Evolutionary conservation across 2,113 vertebrate species (phyloP), one percentile per base, ranked within the genome.

Genomic region (Pelmatolapia mariae): DNA sequence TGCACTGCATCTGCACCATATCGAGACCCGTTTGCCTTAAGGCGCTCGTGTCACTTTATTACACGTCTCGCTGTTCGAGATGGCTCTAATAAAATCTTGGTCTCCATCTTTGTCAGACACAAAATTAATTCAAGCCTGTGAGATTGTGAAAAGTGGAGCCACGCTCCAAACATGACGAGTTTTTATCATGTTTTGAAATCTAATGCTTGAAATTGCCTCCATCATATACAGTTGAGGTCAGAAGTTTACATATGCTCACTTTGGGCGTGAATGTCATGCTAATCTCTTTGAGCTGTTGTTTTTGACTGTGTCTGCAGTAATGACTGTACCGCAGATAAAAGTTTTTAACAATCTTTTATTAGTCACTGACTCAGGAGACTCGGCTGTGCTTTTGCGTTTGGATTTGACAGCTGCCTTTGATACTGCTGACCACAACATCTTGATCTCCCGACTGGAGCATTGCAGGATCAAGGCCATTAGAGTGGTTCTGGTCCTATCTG

Each of bases 251-350:
- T n/a, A 1, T n/a, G 33, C 61, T 66, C 61, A 13, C 1, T n/a
- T n/a, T 66, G 31, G 61, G 61, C 3, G 10, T 36, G 31, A 36
- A 66, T 1, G 19, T 66, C 61, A n/a, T 66, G 31, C 31, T 38
- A 38, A 66, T 66, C 4, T 8, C 54, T 63, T 66, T 66, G 10
- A 8, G 18, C 10, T 36, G 59, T 36, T 63, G 33, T 8, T 66
- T 38, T 38, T 38, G 1, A 66, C 33, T 38, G 61, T 66, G 59
- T 63, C 59, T 63, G 31, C 59, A 63, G 59, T 63, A 4, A 36
- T 63, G 59, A 63, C 31, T 36, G 10, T 2, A n/a, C 31, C 2
- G 0, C 31, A 63, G 31, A 36, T 63, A 63, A 33, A 33, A 0
- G 59, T 63, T 36, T 63, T 63, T 63, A 63, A 63, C 31, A 36